Conservation (phyloP, 2,113 vertebrate genomes). For the Phylloscopus trochilus region DNA sequence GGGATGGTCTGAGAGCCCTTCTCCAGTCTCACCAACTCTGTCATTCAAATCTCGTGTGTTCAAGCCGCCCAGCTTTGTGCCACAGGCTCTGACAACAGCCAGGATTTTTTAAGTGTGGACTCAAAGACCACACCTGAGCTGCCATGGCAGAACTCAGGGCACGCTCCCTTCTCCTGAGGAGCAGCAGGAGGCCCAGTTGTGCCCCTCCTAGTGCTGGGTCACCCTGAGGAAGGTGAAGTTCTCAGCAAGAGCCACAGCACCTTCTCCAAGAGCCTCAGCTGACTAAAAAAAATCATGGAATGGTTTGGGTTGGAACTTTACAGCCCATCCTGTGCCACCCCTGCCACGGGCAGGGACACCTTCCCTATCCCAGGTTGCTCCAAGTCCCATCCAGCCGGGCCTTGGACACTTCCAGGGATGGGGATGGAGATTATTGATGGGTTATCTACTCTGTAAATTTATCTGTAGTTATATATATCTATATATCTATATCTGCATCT, state of each 20-base stretch:
- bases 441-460: background rate
- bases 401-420: background rate
- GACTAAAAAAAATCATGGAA: background rate
- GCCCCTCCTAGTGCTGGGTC: no score
- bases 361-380: accelerated
- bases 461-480: no score
- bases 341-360: no score
- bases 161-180: no score
- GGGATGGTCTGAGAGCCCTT: background rate
- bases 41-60: accelerated
- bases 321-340: no score
- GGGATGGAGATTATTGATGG: no score
- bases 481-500: no score
- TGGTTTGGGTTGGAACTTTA: no score
- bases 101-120: accelerated
- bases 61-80: background rate
- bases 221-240: background rate
- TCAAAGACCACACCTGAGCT: accelerated
- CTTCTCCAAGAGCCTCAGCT: background rate
- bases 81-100: background rate
- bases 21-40: accelerated
- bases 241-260: background rate
- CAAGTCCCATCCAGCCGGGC: background rate
- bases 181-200: no score
- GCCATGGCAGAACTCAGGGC: accelerated